Base-by-base conservation (phyloP, 1,140 invertebrate genomes). In the Leptonema lineaticorne region DNA sequence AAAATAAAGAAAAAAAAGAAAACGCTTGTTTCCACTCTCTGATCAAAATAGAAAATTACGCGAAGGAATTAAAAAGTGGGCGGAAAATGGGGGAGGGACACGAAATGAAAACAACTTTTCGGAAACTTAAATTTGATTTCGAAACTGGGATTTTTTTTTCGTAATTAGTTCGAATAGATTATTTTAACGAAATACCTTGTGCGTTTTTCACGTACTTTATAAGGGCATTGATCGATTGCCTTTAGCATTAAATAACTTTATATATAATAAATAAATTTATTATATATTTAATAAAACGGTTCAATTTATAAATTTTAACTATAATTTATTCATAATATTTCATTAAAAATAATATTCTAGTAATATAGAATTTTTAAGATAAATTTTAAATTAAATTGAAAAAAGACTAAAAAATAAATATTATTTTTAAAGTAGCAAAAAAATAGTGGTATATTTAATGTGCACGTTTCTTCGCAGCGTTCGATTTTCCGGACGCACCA, bases 41-140 rank as follows among this genome's bases (percentile, higher is more conserved):
- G 20, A 53, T 53, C 50, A 53, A 53, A 53, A 53, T 26, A 53
- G 50, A 53, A 53, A 53, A 26, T 26, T 26, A 26, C 20, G 50
- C 22, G 27, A 5, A 7, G 9, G 8, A 4, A 6, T 33, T n/a
- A n/a, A n/a, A n/a, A n/a, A n/a, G n/a, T n/a, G n/a, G n/a, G n/a
- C n/a, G n/a, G n/a, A n/a, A n/a, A n/a, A n/a, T n/a, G n/a, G n/a
- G n/a, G n/a, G n/a, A n/a, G 30, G 37, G 14, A 18, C 9, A 24
- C 20, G 22, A 11, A 26, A 53, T 7, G 22, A 53, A 53, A 53
- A 53, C 50, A 53, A 53, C 20, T 53, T 14, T 26, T 22, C n/a
- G n/a, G 1, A 22, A 53, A 53, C 50, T 53, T 53, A 53, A 53
- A 53, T 53, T 53, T 53, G 50, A 53, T 53, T 53, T 53, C 27